A percentile compares a stretch with the other conserved stretches of the same genome.
Evolutionary conservation across 2,888 invertebrate genomes (phyloP).

Genomic region (Ormyrus thymus): DNA sequence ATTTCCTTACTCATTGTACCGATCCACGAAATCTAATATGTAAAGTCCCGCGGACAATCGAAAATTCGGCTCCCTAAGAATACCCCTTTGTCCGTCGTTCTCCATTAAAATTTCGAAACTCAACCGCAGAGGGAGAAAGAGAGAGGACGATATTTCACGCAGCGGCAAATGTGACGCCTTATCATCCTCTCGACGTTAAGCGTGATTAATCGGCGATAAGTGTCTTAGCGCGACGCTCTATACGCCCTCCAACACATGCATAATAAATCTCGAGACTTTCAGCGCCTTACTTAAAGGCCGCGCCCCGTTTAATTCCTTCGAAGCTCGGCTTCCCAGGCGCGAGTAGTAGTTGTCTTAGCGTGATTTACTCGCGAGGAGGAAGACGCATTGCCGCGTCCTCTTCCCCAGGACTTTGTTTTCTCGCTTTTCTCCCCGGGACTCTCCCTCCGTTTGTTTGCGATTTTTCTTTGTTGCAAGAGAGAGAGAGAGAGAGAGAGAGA

Average conservation of each 20-base stretch:
- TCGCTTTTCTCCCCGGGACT: neutral
- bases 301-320: slow-evolving; percentile 46
- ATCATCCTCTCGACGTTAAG: slow-evolving; percentile 32
- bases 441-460: neutral
- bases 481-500: neutral
- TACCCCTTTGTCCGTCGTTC: too few species aligned
- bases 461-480: neutral
- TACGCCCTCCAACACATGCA: slow-evolving; percentile 19
- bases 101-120: too few species aligned
- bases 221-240: slow-evolving; percentile 39
- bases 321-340: neutral
- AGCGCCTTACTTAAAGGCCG: slow-evolving; percentile 15
- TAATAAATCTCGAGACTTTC: slow-evolving; percentile 52
- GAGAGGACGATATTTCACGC: too few species aligned
- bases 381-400: slow-evolving; percentile 45
- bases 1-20: neutral
- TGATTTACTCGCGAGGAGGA: slow-evolving; percentile 51
- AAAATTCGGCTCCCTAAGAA: too few species aligned
- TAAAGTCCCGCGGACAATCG: too few species aligned
- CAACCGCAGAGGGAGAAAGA: too few species aligned
- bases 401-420: slow-evolving; percentile 14
- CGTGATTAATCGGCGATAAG: slow-evolving; percentile 56
- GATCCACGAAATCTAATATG: too few species aligned
- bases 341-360: slow-evolving; percentile 46
- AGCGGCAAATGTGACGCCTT: too few species aligned